Evolutionary conservation across 2,113 vertebrate species (phyloP).

Genomic region (Dicerorhinus sumatrensis): DNA sequence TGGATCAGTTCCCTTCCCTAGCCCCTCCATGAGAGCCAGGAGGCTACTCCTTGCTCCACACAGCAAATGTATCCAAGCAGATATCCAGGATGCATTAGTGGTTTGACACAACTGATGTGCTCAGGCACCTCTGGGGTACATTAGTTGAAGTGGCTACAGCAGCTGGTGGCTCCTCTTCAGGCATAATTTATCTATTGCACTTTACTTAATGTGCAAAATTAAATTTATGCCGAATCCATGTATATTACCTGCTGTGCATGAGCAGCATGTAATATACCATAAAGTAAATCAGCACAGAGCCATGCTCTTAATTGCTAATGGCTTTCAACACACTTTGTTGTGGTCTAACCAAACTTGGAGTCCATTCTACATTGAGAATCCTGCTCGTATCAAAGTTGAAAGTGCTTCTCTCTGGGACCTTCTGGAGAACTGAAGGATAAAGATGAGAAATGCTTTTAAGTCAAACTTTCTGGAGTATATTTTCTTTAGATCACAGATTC

Average conservation of each 20-base stretch:
- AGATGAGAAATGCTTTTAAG: background rate
- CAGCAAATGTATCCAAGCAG: constrained; percentile 52
- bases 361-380: constrained; percentile 30
- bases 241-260: constrained; percentile 80
- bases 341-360: constrained; percentile 70
- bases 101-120: constrained; percentile 73
- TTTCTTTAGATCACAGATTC: constrained; percentile 46
- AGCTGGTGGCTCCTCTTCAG: constrained; percentile 82
- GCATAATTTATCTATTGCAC: constrained; percentile 84
- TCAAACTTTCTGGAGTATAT: constrained; percentile 44
- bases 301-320: constrained; percentile 79
- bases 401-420: constrained; percentile 49
- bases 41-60: constrained; percentile 37
- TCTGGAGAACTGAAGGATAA: background rate
- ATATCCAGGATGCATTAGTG: constrained; percentile 78
- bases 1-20: background rate
- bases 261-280: constrained; percentile 77
- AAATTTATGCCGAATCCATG: constrained; percentile 84
- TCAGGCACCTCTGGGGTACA: constrained; percentile 80
- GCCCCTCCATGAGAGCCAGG: constrained; percentile 41
- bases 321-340: constrained; percentile 79
- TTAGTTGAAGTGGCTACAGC: constrained; percentile 81
- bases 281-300: constrained; percentile 73
- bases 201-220: constrained; percentile 84
- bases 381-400: constrained; percentile 21